A percentile compares a stretch with the other conserved stretches of the same genome.
phyloP scores from a whole-genome alignment of 2,888 invertebrate genomes.

The Cephalotes varians region DNA sequence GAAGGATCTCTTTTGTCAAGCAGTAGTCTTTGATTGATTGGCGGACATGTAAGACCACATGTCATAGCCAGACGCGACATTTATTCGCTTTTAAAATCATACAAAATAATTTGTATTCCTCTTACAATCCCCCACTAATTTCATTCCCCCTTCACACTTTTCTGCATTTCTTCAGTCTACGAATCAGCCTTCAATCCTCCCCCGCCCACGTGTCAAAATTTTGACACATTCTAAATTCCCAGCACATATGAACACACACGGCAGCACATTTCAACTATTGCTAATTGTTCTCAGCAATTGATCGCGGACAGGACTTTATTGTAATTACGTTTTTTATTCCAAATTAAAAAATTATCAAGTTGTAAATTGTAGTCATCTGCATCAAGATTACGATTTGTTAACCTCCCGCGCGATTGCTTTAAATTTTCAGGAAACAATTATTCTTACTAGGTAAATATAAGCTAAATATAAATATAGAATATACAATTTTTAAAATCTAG shows the following conservation, averaged over 20 bases:
- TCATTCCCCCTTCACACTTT: slow-evolving; percentile 31
- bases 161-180: slow-evolving; percentile 41
- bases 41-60: slow-evolving; percentile 83
- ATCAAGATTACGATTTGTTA: slow-evolving; percentile 50
- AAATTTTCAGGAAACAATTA: slow-evolving; percentile 49
- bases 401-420: slow-evolving; percentile 55
- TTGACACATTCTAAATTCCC: slow-evolving; percentile 66
- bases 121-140: slow-evolving; percentile 58
- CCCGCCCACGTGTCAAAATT: slow-evolving; percentile 67
- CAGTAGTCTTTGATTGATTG: slow-evolving; percentile 80
- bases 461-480: neutral
- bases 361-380: slow-evolving; percentile 19
- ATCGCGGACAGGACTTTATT: neutral
- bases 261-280: slow-evolving; percentile 16
- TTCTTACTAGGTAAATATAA: slow-evolving; percentile 14
- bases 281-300: slow-evolving; percentile 7
- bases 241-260: slow-evolving; percentile 51
- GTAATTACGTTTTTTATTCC: neutral
- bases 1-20: slow-evolving; percentile 76
- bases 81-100: slow-evolving; percentile 79
- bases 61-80: slow-evolving; percentile 79
- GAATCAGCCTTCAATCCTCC: slow-evolving; percentile 57
- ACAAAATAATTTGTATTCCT: slow-evolving; percentile 78
- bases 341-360: slow-evolving; percentile 52
- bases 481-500: neutral